phyloP scores from a whole-genome alignment of 2,888 invertebrate genomes.

The Standfussiana lucernea region DNA sequence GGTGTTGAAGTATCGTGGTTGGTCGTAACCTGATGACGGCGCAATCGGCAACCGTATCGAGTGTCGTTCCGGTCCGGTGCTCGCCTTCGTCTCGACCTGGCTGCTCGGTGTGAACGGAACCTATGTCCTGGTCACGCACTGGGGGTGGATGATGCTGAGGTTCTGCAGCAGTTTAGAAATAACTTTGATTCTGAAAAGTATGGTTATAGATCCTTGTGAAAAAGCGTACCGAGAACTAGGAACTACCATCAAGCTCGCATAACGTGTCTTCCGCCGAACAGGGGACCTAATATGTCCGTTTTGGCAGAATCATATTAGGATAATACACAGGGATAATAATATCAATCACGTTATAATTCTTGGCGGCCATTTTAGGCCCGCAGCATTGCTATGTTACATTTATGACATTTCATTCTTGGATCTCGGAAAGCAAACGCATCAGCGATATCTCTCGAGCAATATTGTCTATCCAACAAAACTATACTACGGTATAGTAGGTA shows the following conservation, averaged over 20 bases:
- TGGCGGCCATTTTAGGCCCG: no score
- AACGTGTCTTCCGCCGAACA: background rate
- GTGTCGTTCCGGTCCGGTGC: slow-evolving; percentile 83
- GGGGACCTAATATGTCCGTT: no score
- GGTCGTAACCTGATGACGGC: slow-evolving; percentile 80
- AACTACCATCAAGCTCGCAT: background rate
- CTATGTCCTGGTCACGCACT: slow-evolving; percentile 78
- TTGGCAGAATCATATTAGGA: no score
- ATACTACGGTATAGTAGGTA: background rate
- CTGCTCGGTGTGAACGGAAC: slow-evolving; percentile 78
- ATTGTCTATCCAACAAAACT: background rate
- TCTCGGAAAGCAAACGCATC: background rate
- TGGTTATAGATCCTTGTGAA: background rate
- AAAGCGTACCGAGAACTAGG: background rate
- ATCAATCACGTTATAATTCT: no score
- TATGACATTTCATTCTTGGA: background rate
- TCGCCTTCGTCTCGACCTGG: slow-evolving; percentile 74
- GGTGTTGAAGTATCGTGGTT: slow-evolving; percentile 63
- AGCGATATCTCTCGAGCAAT: background rate
- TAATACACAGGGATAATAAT: no score
- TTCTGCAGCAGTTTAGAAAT: background rate
- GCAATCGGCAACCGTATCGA: slow-evolving; percentile 82
- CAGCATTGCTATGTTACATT: background rate
- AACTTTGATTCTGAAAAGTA: background rate
- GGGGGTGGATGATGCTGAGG: slow-evolving; percentile 16